Base-by-base conservation (phyloP, 2,888 invertebrate species). In the Polydrusus cervinus region DNA sequence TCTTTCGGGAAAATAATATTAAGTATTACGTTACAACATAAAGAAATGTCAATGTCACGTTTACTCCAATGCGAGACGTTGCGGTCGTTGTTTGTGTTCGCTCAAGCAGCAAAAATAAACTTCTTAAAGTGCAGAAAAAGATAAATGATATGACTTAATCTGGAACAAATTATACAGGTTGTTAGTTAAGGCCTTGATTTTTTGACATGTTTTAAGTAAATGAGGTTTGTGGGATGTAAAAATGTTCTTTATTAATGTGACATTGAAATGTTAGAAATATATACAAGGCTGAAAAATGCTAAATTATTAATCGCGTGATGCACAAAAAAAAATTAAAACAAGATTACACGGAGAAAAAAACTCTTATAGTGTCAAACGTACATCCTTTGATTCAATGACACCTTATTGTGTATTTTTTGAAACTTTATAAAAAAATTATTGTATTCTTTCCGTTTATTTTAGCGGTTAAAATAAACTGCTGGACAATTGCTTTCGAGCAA, bases 81-180 rank as follows among this genome's bases (percentile, higher is more conserved):
- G 57, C 5, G 57, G 38, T 53, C n/a, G 25, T 53, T 53, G 25
- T 30, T 30, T 18, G 20, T 20, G 20, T 2, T 55, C 16, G 38
- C 57, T 60, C 57, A 60, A 60, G 57, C 18, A 38, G 40, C 10
- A 18, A 34, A 38, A 40, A 38, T 16, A 60, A 18, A 38, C 34
- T 60, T 18, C 10, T 55, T 60, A 16, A 60, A 60, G 30, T 38
- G 38, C 14, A 60, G 7, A 60, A 60, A 60, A 18, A 18, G 38
- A 38, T 60, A n/a, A 34, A 34, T 16, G 2, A 47, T 47, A 10
- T 34, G 34, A 47, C 47, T 47, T 38, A 60, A 66, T 45, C 43
- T 57, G 57, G 43, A 57, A 40, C 45, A 57, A 68, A 68, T 68
- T 57, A 43, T 8, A 57, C 55, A 57, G 55, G 16, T 68, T 45